phyloP scores from a whole-genome alignment of 2,888 invertebrate species.

The Eucera pruinosa region DNA sequence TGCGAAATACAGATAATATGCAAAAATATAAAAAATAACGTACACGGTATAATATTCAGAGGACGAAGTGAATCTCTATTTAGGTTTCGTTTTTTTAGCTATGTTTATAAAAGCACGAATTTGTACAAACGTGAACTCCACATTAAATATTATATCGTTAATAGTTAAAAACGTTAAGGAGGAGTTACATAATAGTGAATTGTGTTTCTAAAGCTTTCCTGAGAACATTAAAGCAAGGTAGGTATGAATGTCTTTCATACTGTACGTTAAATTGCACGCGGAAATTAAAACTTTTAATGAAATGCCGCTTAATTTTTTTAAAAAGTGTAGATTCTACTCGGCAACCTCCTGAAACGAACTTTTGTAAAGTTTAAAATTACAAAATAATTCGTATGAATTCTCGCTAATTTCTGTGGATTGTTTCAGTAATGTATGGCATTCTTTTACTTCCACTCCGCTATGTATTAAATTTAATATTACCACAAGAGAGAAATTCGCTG shows the following conservation, averaged over 20 bases:
- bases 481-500: constrained; percentile 3
- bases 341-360: constrained; percentile 9
- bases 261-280: constrained; percentile 22
- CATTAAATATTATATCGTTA: background rate
- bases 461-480: constrained; percentile 32
- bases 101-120: no score
- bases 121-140: no score
- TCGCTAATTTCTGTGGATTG: constrained; percentile 36
- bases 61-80: no score
- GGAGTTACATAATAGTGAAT: background rate
- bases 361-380: constrained; percentile 47
- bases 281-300: constrained; percentile 55
- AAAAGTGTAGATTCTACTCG: constrained; percentile 11
- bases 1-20: no score
- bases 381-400: constrained; percentile 50
- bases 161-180: constrained; percentile 3
- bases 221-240: constrained; percentile 20
- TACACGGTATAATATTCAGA: no score
- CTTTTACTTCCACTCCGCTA: constrained; percentile 37
- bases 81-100: no score
- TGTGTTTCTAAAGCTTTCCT: background rate
- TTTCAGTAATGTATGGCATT: constrained; percentile 53
- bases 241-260: constrained; percentile 30
- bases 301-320: constrained; percentile 32
- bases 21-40: no score